A percentile compares a stretch with the other conserved stretches of the same genome.
phyloP scores from a whole-genome alignment of 1,140 invertebrate genomes.

The Calosoma granatense region DNA sequence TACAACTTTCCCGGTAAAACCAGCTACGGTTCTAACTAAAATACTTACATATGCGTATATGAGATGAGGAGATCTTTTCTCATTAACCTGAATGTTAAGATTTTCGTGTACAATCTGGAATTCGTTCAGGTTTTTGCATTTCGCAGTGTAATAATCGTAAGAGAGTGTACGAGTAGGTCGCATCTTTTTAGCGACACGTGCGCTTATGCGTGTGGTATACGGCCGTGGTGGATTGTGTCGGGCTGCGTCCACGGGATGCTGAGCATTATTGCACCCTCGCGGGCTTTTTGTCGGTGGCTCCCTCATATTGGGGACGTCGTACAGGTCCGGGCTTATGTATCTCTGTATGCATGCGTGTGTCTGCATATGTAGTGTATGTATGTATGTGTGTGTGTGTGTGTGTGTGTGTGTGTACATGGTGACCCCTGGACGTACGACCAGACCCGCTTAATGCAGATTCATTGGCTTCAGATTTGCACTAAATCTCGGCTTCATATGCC shows the following conservation, averaged over 20 bases:
- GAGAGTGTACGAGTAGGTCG: not conserved
- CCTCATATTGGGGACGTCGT: too few species aligned
- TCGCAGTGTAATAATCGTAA: not conserved
- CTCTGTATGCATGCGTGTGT: too few species aligned
- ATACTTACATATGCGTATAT: too few species aligned
- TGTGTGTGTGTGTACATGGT: not conserved
- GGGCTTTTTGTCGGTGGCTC: not conserved
- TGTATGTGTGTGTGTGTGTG: too few species aligned
- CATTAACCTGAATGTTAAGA: too few species aligned
- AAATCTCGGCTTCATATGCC: not conserved
- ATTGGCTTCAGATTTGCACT: not conserved
- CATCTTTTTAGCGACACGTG: not conserved
- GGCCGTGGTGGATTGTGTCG: not conserved
- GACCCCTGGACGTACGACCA: not conserved
- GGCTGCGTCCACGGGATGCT: not conserved
- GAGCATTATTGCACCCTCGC: conserved; percentile 1
- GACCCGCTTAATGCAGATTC: not conserved
- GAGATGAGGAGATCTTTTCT: too few species aligned
- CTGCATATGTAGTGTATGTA: too few species aligned
- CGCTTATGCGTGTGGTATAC: not conserved
- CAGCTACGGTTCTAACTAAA: too few species aligned
- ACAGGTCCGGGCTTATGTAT: too few species aligned
- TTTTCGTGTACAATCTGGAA: too few species aligned
- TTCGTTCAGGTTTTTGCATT: conserved; percentile 1
- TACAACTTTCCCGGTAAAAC: too few species aligned